Percentiles rank a stretch among this genome's conserved stretches.
Evolutionary conservation across 2,113 vertebrate species (phyloP).

Genomic region (Calidris pugnax): DNA sequence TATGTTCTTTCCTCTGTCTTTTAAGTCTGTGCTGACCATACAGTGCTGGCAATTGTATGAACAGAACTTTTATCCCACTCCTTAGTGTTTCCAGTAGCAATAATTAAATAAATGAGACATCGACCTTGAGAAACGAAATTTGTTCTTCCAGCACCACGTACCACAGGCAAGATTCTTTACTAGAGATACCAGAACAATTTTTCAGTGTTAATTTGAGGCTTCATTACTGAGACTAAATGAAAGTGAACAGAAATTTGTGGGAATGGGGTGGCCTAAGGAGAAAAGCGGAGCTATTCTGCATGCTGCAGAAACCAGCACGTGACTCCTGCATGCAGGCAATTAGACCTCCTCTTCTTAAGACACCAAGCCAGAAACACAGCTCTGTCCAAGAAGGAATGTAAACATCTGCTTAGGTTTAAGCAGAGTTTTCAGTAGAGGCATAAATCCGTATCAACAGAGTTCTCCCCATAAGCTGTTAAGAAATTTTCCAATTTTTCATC

Average conservation of each 20-base stretch:
- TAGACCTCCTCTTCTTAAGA: no score
- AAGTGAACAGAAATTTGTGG: not conserved
- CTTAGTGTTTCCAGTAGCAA: not conserved
- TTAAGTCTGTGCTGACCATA: not conserved
- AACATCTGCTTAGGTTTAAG: not conserved
- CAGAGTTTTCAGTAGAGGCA: not conserved
- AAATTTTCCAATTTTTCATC: not conserved
- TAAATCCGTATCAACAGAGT: not conserved
- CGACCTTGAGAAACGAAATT: not conserved
- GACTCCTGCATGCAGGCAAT: not conserved
- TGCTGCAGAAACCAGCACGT: not conserved
- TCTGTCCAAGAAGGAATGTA: not conserved
- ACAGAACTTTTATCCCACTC: not conserved
- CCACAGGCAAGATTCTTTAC: not conserved
- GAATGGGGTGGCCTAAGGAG: not conserved
- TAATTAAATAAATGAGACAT: conserved; percentile 3
- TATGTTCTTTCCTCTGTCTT: not conserved
- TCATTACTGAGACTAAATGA: not conserved
- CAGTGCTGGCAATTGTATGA: not conserved
- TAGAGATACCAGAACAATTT: not conserved
- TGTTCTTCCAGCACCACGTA: not conserved
- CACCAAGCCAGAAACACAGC: not conserved
- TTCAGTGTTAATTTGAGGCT: not conserved
- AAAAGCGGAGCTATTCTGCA: not conserved
- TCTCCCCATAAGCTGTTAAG: not conserved